These are phyloP conservation scores for Polymixis flavicincta DNA, from an alignment of 2,888 invertebrate species.

Conservation along the genomic window DNA sequence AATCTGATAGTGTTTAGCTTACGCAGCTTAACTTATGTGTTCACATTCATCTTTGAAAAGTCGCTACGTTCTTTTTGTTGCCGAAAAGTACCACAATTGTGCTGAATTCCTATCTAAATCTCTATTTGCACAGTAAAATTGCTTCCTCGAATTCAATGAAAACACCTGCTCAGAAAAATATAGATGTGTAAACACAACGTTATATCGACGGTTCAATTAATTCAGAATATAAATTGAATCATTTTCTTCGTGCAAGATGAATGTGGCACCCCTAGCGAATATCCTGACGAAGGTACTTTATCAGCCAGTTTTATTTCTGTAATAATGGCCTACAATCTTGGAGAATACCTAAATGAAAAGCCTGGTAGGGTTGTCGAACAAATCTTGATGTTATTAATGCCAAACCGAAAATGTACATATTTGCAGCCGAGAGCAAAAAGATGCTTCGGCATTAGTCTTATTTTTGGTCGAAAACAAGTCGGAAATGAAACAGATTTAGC, in stretches of 20 bases:
- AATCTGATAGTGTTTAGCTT: not conserved
- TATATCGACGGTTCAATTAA: constrained; percentile 17
- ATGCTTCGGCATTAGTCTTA: no score
- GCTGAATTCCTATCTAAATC: constrained; percentile 6
- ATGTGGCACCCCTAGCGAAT: constrained; percentile 26
- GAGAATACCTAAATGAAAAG: constrained; percentile 36
- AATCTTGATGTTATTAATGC: not conserved
- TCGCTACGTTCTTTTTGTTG: not conserved
- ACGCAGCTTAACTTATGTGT: not conserved
- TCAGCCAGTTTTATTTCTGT: constrained; percentile 41
- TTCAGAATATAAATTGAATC: constrained; percentile 61
- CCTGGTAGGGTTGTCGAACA: constrained; percentile 14
- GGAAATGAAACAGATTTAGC: no score
- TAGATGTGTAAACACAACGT: constrained; percentile 7
- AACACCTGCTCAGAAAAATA: constrained; percentile 21
- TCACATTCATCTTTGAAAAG: not conserved
- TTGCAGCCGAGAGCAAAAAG: no score
- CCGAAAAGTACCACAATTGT: not conserved
- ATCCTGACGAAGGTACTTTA: constrained; percentile 15
- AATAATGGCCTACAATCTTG: constrained; percentile 48
- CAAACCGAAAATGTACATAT: no score
- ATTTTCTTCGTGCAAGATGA: constrained; percentile 41
- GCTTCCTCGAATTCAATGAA: not conserved
- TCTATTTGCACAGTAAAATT: constrained; percentile 18
- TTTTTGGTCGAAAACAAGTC: no score